These are phyloP conservation scores for Mastacembelus armatus DNA, from an alignment of 2,797 vertebrate genomes.

Conservation along the genomic window DNA sequence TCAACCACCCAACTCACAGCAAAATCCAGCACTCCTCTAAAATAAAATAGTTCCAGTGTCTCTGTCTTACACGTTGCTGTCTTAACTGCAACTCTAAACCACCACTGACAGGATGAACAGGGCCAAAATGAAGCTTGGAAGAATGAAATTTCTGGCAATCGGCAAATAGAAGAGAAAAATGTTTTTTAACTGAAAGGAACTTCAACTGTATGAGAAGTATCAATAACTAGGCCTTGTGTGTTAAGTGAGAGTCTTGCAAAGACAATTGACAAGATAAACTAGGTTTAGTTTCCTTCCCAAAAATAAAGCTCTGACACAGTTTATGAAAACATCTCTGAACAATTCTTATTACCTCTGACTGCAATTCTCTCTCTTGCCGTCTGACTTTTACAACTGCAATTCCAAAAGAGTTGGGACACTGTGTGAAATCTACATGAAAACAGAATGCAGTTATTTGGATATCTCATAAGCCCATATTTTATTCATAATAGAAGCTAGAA, in stretches of 20 bases:
- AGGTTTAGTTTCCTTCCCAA: background rate
- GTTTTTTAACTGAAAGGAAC: too few relatives aligned
- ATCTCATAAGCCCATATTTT: too few relatives aligned
- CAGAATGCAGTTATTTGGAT: too few relatives aligned
- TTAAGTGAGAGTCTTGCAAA: background rate
- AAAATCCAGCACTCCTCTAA: too few relatives aligned
- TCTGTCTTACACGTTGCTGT: too few relatives aligned
- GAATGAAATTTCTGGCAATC: background rate
- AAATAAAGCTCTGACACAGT: constrained; percentile 21
- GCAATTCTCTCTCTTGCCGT: constrained; percentile 7
- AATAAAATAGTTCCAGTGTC: too few relatives aligned
- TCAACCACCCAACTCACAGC: too few relatives aligned
- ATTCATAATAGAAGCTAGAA: too few relatives aligned
- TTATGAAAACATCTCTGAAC: constrained; percentile 24
- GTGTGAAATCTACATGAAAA: too few relatives aligned
- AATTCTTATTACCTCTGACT: constrained; percentile 21
- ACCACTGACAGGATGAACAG: too few relatives aligned
- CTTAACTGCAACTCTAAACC: too few relatives aligned
- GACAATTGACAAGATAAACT: background rate
- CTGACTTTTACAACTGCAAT: background rate
- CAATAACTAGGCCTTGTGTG: background rate
- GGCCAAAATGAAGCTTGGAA: background rate
- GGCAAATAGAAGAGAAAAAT: background rate
- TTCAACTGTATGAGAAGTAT: background rate
- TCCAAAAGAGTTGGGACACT: too few relatives aligned